Percentiles rank a stretch among this genome's conserved stretches.
Evolutionary conservation across 2,888 invertebrate genomes (phyloP).

Genomic region (Gymnoscelis rufifasciata): DNA sequence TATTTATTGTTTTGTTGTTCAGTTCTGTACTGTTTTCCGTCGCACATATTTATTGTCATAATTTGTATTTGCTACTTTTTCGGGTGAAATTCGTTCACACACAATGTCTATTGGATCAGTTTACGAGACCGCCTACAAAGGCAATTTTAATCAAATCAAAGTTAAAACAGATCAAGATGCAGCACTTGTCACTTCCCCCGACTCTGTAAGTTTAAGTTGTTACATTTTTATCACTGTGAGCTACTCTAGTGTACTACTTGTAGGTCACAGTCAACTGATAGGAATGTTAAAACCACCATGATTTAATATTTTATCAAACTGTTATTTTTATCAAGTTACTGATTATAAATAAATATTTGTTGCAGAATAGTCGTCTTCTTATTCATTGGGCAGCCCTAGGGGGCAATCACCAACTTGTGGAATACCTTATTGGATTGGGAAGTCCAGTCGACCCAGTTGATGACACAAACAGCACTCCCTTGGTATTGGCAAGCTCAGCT

Average conservation of each 20-base stretch:
- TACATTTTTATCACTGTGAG: too few relatives aligned
- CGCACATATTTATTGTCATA: too few relatives aligned
- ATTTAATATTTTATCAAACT: too few relatives aligned
- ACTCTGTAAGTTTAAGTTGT: constrained; percentile 59
- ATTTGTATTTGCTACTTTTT: too few relatives aligned
- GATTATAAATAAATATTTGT: too few relatives aligned
- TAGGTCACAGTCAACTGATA: too few relatives aligned
- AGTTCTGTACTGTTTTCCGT: too few relatives aligned
- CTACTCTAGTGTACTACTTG: too few relatives aligned
- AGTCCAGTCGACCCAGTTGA: constrained; percentile 84
- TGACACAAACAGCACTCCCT: constrained; percentile 87
- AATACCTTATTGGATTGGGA: constrained; percentile 82
- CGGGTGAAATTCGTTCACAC: too few relatives aligned
- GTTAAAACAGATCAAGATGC: constrained; percentile 78
- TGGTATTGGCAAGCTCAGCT: constrained; percentile 89
- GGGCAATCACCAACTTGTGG: constrained; percentile 86
- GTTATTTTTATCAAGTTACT: too few relatives aligned
- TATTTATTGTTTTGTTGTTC: too few relatives aligned
- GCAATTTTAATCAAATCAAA: constrained; percentile 83
- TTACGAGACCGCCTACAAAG: constrained; percentile 85
- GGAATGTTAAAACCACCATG: too few relatives aligned
- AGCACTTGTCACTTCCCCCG: constrained; percentile 44
- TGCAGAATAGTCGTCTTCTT: constrained; percentile 84
- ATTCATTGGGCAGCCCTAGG: constrained; percentile 90
- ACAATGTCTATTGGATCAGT: constrained; percentile 70